Evolutionary conservation across 2,888 invertebrate genomes (phyloP), one percentile per base, ranked within the genome.

Genomic region (Mylabris sibirica): DNA sequence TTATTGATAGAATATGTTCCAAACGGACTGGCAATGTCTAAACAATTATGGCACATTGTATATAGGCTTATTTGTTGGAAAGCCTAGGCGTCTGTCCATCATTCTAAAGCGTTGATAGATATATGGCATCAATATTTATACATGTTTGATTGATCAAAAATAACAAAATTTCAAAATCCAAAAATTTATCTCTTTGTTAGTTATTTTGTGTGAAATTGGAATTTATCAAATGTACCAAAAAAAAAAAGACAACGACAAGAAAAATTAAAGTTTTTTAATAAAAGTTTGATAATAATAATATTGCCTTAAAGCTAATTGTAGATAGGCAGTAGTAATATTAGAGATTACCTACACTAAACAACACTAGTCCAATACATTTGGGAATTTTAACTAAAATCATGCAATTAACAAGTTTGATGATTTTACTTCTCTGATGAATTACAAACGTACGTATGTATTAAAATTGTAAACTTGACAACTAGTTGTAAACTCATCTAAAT

Each of bases 401-500:
- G 84, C 84, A 84, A 84, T 84, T 84, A 84, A 83, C 84, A 84
- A 84, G 83, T 84, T 84, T 84, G 84, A 84, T 84, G 84, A 82
- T 82, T 83, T 83, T 80, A 79, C 81, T 81, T 81, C 81, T 81
- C 80, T 80, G 78, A 74, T 53, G 49, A 53, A 53, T 53, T 53
- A 53, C 49, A 53, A 53, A 53, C 22, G 49, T 53, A 22, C 5
- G 22, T 30, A 8, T 53, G n/a, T 44, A 53, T 53, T 53, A 53
- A 53, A 53, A 53, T 53, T 53, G 49, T 20, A 53, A 53, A 22
- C 22, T 53, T 22, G 49, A 22, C 49, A 11, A 53, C 49, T 53
- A 53, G 49, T 22, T 22, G 20, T 6, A 53, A 53, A 22, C 22
- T 53, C 49, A 53, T 53, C 22, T 53, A 20, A 20, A 53, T 22